Evolutionary conservation across 2,113 vertebrate genomes (phyloP), one percentile per base, ranked within the genome.

Genomic region (Scomber japonicus): DNA sequence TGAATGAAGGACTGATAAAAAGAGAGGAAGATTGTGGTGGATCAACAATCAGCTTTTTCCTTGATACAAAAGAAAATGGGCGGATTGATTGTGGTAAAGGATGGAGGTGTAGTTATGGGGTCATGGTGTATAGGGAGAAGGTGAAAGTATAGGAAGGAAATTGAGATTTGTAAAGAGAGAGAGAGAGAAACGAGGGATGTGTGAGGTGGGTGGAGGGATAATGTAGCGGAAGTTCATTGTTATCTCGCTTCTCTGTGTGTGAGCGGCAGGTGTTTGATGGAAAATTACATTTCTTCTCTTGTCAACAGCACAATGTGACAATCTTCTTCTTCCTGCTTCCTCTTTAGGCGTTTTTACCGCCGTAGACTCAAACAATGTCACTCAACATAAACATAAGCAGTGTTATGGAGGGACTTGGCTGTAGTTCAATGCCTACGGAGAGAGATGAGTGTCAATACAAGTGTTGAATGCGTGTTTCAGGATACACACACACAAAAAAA

Each of bases 171-270:
- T 69, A 19, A 35, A 53, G n/a, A 15, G 56, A 63, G 49, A 55
- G 17, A 30, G 56, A 63, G 49, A 55, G 17, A 30, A 44, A 56
- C 15, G 51, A 10, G 13, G 27, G 24, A 48, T 50, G 50, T 27
- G 49, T 13, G 13, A 4, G 21, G 57, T 49, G 54, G 55, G 44
- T 35, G 35, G 17, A 16, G n/a, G 19, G 57, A 78, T 27, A 49
- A 61, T 65, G 57, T 15, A 48, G 64, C 3, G 11, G 27, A 68
- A 19, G 31, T 71, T 64, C 71, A 81, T 72, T 83, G 62, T 83
- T 30, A 48, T 66, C 45, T 11, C 0, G 11, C n/a, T 51, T 67
- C 21, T n/a, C 9, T 63, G 65, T 44, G 6, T 21, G 45, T 31
- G 57, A 61, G 50, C 61, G 57, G 56, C 21, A 61, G 16, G 24